A percentile compares a stretch with the other conserved stretches of the same genome.
Evolutionary conservation across 2,888 invertebrate species (phyloP).

Genomic region (Microctonus aethiopoides): DNA sequence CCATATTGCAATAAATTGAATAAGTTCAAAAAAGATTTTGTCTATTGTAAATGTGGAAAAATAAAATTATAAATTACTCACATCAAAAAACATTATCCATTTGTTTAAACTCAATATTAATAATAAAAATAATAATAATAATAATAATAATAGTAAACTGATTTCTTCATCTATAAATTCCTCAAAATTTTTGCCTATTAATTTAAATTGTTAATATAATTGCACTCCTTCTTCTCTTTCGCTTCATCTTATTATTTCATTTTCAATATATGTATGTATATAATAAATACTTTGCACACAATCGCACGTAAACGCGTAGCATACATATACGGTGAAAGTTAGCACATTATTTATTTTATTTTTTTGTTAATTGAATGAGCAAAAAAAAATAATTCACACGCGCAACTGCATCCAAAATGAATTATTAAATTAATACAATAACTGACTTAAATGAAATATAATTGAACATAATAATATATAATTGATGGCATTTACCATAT

Average conservation of each 20-base stretch:
- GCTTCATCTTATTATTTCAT: not conserved
- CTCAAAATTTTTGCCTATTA: not conserved
- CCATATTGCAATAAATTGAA: not conserved
- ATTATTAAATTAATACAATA: not conserved
- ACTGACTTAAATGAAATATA: not conserved
- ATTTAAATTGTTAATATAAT: not conserved
- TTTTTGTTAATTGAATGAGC: not conserved
- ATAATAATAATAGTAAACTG: not conserved
- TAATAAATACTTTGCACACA: not conserved
- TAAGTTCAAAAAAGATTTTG: not conserved
- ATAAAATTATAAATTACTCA: constrained; percentile 6
- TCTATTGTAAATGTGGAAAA: not conserved
- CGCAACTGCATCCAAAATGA: not conserved
- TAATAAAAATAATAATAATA: no score
- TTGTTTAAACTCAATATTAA: no score
- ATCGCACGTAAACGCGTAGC: not conserved
- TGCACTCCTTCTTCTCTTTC: not conserved
- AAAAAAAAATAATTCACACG: not conserved
- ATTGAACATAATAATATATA: not conserved
- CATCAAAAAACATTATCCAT: no score
- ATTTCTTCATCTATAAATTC: not conserved
- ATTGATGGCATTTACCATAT: not conserved
- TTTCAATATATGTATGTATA: not conserved
- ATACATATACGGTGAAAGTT: not conserved
- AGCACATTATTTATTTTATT: not conserved